Conservation (phyloP, 2,113 vertebrate species). For the Cololabis saira region DNA sequence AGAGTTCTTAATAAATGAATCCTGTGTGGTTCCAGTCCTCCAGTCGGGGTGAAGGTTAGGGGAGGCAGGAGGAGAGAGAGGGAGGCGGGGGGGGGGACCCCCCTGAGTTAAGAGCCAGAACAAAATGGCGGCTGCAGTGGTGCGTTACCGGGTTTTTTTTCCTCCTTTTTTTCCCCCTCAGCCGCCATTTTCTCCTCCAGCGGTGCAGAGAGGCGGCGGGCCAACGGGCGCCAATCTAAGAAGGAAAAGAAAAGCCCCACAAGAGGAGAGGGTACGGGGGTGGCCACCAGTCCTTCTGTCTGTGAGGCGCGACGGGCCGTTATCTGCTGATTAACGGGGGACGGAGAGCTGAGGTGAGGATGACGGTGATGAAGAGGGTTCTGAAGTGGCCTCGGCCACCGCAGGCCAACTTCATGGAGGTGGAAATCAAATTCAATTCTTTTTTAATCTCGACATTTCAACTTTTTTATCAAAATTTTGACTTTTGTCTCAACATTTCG, state of each 20-base stretch:
- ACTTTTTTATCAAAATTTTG: too few relatives aligned
- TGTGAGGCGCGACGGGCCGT: not conserved
- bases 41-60: not conserved
- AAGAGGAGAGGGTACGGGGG: not conserved
- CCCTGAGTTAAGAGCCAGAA: slow-evolving; percentile 13
- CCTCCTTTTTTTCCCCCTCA: not conserved
- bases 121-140: slow-evolving; percentile 51
- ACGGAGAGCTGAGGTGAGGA: not conserved
- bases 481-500: too few relatives aligned
- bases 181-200: slow-evolving; percentile 40
- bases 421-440: too few relatives aligned
- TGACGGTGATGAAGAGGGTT: not conserved
- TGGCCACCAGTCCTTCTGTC: not conserved
- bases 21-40: not conserved
- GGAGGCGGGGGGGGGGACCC: not conserved
- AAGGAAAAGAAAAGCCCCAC: not conserved
- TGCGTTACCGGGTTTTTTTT: slow-evolving; percentile 2
- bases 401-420: too few relatives aligned
- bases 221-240: not conserved
- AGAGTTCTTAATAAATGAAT: too few relatives aligned
- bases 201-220: slow-evolving; percentile 1
- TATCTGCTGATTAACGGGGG: not conserved
- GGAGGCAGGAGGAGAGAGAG: not conserved
- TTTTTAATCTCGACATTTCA: too few relatives aligned
- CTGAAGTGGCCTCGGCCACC: too few relatives aligned